Evolutionary conservation across 2,888 invertebrate species (phyloP).

Genomic region (Seira musarum): DNA sequence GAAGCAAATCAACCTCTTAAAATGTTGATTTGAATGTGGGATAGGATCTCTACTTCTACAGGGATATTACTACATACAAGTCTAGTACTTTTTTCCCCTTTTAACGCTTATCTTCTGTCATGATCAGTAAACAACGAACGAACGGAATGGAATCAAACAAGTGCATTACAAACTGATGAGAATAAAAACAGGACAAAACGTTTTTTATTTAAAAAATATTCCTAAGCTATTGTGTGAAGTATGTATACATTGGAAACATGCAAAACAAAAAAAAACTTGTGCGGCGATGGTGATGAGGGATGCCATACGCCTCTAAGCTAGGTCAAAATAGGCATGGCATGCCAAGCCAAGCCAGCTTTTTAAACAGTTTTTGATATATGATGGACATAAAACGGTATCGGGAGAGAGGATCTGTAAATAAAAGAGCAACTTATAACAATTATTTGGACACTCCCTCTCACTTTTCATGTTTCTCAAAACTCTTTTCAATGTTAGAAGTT

Average conservation of each 20-base stretch:
- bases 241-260: not conserved
- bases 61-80: no score
- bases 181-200: not conserved
- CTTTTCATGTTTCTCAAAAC: conserved; percentile 15
- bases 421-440: conserved; percentile 66
- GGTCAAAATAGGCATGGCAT: conserved; percentile 7
- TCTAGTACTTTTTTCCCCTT: no score
- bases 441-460: conserved; percentile 57
- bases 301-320: conserved; percentile 16
- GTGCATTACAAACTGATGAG: conserved; percentile 10
- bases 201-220: not conserved
- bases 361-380: conserved; percentile 63
- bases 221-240: not conserved
- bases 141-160: conserved; percentile 6
- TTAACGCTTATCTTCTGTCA: conserved; percentile 2
- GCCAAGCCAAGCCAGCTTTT: conserved; percentile 22
- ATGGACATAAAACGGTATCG: conserved; percentile 63
- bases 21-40: no score
- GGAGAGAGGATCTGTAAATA: conserved; percentile 64
- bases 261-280: not conserved
- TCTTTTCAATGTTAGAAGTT: no score
- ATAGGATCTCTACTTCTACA: no score
- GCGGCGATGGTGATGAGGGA: conserved; percentile 18
- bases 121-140: conserved; percentile 19
- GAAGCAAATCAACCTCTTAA: not conserved